Percentiles rank a stretch among this genome's conserved stretches.
Evolutionary conservation across 2,113 vertebrate species (phyloP).

Genomic region (Colinus virginianus): DNA sequence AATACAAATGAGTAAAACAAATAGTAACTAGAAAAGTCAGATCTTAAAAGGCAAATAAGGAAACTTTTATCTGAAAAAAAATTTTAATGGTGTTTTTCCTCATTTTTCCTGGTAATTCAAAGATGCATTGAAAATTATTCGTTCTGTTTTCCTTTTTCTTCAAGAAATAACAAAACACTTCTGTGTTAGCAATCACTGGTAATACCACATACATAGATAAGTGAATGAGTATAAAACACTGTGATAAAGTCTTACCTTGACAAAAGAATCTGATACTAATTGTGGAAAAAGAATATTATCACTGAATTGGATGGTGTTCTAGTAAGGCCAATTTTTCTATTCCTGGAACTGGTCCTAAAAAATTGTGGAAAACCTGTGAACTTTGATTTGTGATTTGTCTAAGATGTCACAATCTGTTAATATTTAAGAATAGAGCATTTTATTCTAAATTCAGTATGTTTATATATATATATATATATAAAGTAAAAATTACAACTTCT

Average conservation of each 20-base stretch:
- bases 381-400: not conserved
- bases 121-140: not conserved
- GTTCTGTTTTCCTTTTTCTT: not conserved
- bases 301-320: not conserved
- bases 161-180: not conserved
- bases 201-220: conserved; percentile 4
- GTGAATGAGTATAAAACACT: not conserved
- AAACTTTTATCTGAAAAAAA: not conserved
- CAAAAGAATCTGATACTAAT: not conserved
- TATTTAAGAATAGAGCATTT: not conserved
- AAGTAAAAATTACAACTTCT: not conserved
- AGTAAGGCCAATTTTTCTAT: not conserved
- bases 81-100: not conserved
- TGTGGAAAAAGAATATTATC: not conserved
- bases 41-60: not conserved
- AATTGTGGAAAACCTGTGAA: not conserved
- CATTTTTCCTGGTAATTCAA: not conserved
- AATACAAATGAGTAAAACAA: not conserved
- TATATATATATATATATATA: too few species aligned
- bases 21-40: not conserved
- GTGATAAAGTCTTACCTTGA: not conserved
- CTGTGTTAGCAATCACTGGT: not conserved
- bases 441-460: not conserved
- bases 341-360: not conserved
- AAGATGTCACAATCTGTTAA: not conserved